Evolutionary conservation across 2,888 invertebrate species (phyloP).

Genomic region (Syrista parreyssii): DNA sequence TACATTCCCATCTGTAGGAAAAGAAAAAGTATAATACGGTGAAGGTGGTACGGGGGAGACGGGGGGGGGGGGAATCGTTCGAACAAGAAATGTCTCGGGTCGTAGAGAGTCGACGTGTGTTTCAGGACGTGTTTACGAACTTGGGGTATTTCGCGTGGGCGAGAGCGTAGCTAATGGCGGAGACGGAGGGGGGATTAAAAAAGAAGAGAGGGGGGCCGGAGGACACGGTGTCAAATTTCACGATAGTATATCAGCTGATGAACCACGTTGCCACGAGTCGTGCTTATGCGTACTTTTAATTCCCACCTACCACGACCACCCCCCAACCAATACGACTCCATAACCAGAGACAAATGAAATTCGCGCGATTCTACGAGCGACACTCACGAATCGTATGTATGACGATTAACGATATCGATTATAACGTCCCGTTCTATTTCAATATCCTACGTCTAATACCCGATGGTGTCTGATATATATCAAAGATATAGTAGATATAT

Average conservation of each 20-base stretch:
- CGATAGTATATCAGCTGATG: slow-evolving; percentile 19
- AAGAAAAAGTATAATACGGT: not conserved
- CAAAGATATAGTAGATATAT: no score
- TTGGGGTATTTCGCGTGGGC: not conserved
- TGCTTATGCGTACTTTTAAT: not conserved
- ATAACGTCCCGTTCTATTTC: not conserved
- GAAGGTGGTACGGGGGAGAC: accelerated
- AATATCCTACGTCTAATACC: not conserved
- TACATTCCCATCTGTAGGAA: not conserved
- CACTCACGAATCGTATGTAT: slow-evolving; percentile 44
- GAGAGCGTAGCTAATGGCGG: not conserved
- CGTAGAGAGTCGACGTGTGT: not conserved
- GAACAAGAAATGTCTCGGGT: not conserved
- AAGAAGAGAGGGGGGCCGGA: not conserved
- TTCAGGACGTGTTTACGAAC: not conserved
- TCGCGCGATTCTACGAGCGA: slow-evolving; percentile 52
- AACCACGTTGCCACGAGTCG: slow-evolving; percentile 16
- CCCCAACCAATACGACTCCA: not conserved
- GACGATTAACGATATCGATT: not conserved
- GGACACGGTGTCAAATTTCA: slow-evolving; percentile 28
- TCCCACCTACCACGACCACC: not conserved
- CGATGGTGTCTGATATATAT: not conserved
- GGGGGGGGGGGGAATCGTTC: not conserved
- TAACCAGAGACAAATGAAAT: slow-evolving; percentile 53
- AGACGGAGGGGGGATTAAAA: slow-evolving; percentile 3